Conservation (phyloP, 2,113 vertebrate species). For the Pseudopipra pipra region DNA sequence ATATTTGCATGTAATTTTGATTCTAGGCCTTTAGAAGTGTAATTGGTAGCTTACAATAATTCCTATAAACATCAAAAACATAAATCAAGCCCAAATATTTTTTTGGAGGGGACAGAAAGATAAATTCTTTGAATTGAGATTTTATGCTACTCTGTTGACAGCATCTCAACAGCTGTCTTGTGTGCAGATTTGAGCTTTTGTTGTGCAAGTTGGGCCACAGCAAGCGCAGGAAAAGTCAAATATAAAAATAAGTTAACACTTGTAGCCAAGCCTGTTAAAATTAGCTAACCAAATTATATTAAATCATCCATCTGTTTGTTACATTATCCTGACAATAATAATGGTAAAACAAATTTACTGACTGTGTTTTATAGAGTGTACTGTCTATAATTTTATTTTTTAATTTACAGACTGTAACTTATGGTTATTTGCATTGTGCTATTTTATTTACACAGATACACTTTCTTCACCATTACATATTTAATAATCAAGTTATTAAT, state of each 20-base stretch:
- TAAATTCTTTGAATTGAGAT: slow-evolving; percentile 30
- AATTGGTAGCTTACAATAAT: not conserved
- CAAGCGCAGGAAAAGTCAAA: slow-evolving; percentile 57
- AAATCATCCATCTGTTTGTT: slow-evolving; percentile 64
- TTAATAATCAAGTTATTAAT: not conserved
- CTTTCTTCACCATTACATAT: slow-evolving; percentile 1
- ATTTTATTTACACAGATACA: slow-evolving; percentile 42
- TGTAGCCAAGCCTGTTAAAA: slow-evolving; percentile 66
- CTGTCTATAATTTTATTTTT: slow-evolving; percentile 31
- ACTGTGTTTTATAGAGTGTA: slow-evolving; percentile 54
- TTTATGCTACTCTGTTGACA: slow-evolving; percentile 31
- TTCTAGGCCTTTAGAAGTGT: not conserved
- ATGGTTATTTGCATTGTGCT: slow-evolving; percentile 36
- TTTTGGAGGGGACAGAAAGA: not conserved
- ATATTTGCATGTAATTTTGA: not conserved
- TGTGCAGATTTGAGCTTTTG: slow-evolving; percentile 51
- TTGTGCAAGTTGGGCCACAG: slow-evolving; percentile 24
- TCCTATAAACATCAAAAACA: not conserved
- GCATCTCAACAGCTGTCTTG: slow-evolving; percentile 25
- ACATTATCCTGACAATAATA: slow-evolving; percentile 52
- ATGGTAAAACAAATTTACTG: slow-evolving; percentile 57
- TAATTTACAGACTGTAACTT: slow-evolving; percentile 45
- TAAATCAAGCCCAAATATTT: not conserved
- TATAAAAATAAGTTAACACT: slow-evolving; percentile 63
- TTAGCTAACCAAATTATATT: slow-evolving; percentile 66